phyloP scores from a whole-genome alignment of 2,113 vertebrate genomes.

The Ardeotis arabs region DNA sequence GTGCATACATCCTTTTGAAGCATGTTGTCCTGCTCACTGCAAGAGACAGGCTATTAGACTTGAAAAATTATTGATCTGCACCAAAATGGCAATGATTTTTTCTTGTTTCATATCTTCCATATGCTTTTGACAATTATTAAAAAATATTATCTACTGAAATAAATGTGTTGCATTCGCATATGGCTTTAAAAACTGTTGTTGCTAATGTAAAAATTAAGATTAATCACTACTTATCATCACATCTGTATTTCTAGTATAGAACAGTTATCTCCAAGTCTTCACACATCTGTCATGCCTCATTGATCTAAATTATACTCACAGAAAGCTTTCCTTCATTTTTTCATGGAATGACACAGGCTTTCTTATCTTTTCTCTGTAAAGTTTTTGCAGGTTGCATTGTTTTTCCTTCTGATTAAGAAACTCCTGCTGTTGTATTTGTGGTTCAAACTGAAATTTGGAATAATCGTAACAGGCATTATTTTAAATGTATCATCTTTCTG shows the following conservation, averaged over 20 bases:
- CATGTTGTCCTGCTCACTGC: not conserved
- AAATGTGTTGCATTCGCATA: not conserved
- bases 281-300: not conserved
- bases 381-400: not conserved
- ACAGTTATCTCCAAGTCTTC: not conserved
- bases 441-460: slow-evolving; percentile 2
- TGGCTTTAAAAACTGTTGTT: not conserved
- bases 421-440: not conserved
- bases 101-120: not conserved
- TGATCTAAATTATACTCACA: not conserved
- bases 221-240: not conserved
- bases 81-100: not conserved
- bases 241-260: not conserved
- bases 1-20: not conserved
- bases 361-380: not conserved
- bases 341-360: not conserved
- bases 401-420: not conserved
- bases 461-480: not conserved
- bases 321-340: not conserved
- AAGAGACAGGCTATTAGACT: not conserved
- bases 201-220: not conserved
- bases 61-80: not conserved
- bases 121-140: not conserved
- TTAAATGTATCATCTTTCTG: not conserved
- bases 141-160: not conserved